phyloP scores from a whole-genome alignment of 1,140 invertebrate species.

The Ephestia elutella region DNA sequence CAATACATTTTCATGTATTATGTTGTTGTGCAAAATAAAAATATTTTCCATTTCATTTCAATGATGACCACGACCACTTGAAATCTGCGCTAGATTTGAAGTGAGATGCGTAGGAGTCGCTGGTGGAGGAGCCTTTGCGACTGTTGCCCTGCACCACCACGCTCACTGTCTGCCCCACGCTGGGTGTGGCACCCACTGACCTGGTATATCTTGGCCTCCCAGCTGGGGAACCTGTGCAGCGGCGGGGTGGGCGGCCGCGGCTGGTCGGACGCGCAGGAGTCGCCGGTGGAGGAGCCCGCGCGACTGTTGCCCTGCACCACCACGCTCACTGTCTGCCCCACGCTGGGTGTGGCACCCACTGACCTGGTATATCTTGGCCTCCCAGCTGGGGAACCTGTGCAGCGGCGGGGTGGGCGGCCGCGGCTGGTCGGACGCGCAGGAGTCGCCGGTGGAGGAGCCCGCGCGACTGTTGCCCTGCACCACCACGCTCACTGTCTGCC shows the following conservation, averaged over 20 bases:
- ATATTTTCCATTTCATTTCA: too few relatives aligned
- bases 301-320: slow-evolving; percentile 70
- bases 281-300: slow-evolving; percentile 49
- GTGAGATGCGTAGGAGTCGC: slow-evolving; percentile 34
- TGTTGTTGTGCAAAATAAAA: too few relatives aligned
- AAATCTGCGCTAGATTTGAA: too few relatives aligned
- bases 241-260: slow-evolving; percentile 90
- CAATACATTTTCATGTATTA: too few relatives aligned
- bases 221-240: slow-evolving; percentile 90
- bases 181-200: too few relatives aligned
- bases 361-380: slow-evolving; percentile 94
- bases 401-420: slow-evolving; percentile 92
- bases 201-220: slow-evolving; percentile 96
- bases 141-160: slow-evolving; percentile 68
- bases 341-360: too few relatives aligned
- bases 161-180: slow-evolving; percentile 23
- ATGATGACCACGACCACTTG: too few relatives aligned
- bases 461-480: slow-evolving; percentile 67
- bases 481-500: slow-evolving; percentile 47
- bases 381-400: slow-evolving; percentile 93
- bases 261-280: slow-evolving; percentile 46
- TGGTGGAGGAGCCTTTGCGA: slow-evolving; percentile 60
- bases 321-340: slow-evolving; percentile 33
- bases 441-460: slow-evolving; percentile 52
- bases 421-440: slow-evolving; percentile 45